A percentile compares a stretch with the other conserved stretches of the same genome.
These are phyloP conservation scores for Peromyscus polionotus DNA, from an alignment of 2,113 vertebrate genomes.

Conservation along the genomic window DNA sequence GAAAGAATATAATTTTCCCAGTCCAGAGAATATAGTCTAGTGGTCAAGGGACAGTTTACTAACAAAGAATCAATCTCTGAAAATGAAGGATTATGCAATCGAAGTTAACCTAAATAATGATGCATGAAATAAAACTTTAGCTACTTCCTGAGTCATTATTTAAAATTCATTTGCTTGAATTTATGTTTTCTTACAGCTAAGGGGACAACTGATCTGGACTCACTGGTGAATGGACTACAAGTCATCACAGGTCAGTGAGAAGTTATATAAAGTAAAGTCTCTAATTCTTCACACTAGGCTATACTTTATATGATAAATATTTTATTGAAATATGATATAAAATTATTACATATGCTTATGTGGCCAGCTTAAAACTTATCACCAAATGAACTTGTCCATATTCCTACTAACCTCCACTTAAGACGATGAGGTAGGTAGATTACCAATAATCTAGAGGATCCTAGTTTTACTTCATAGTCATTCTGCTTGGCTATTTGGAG, in stretches of 20 bases:
- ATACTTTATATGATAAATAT: neutral
- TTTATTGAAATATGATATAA: neutral
- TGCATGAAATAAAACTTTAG: neutral
- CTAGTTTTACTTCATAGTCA: neutral
- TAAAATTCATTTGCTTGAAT: neutral
- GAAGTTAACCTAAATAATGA: neutral
- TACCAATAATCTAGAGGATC: neutral
- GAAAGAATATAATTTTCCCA: neutral
- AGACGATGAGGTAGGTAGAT: neutral
- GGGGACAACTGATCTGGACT: neutral
- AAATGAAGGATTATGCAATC: neutral
- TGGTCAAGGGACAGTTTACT: neutral
- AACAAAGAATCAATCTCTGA: neutral
- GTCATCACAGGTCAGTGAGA: conserved; percentile 33
- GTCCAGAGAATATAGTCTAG: neutral
- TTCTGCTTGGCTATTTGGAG: neutral
- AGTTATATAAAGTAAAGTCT: neutral
- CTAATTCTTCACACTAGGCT: neutral
- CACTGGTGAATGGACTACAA: neutral
- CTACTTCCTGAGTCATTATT: neutral
- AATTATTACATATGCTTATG: neutral
- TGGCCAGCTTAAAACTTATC: neutral
- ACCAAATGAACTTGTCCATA: neutral
- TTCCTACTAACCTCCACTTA: neutral
- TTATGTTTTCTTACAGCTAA: neutral